Evolutionary conservation across 2,888 invertebrate species (phyloP), one percentile per base, ranked within the genome.

Genomic region (Drosophila crucigera): DNA sequence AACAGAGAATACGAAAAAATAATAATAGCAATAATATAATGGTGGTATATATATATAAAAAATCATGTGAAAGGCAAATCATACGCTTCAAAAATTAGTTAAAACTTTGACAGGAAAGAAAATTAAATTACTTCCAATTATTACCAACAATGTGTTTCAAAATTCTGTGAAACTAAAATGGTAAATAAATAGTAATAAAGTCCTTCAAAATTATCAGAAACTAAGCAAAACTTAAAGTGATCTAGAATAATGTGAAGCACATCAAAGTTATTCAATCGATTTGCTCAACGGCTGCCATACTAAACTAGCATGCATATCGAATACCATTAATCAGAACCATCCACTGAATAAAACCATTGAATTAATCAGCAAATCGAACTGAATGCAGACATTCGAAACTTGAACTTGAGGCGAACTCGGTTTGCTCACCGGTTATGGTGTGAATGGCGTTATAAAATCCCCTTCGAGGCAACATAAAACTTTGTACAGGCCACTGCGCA

Each of bases 401-500:
- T 58, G 58, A 58, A 39, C 39, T 39, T 39, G 37, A 28, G 25
- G 37, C 25, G 54, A 55, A 41, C 28, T 56, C 16, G 22, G 11
- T 19, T 35, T 49, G n/a, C 22, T 22, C 14, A 9, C 30, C n/a
- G 37, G 39, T 1, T 1, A 2, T 47, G 22, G 16, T 25, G 47
- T 47, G 47, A 47, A 47, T 47, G 16, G 25, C 35, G 22, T 52
- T 19, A 28, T 4, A 56, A 37, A 37, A n/a, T 56, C 43, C 16
- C 41, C 50, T 19, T 52, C 35, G 25, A 33, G 4, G 30, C 30
- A 28, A 60, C 39, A 56, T 56, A 66, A 79, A 76, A 59, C 58
- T 49, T 25, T n/a, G 52, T 59, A 39, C 68, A 59, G 74, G 56
- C 59, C 77, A 83, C 65, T 72, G 72, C 76, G 68, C 64, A 74